phyloP scores from a whole-genome alignment of 2,888 invertebrate species.

The Acrocyrtus sp. region DNA sequence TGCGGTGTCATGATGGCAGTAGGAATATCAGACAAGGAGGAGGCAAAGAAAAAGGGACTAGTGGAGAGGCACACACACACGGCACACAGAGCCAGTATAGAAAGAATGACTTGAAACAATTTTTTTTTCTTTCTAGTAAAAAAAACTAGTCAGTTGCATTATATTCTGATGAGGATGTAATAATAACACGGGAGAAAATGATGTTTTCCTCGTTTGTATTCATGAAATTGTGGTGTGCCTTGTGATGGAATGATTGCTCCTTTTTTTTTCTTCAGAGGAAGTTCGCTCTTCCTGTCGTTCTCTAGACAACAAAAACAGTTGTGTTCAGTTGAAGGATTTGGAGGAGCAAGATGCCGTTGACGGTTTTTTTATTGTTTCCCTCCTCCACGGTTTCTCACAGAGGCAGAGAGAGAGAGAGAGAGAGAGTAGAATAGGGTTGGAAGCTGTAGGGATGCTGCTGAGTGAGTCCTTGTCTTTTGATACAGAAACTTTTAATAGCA shows the following conservation, averaged over 20 bases:
- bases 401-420: no score
- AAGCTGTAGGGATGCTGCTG: no score
- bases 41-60: constrained; percentile 22
- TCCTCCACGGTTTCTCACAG: no score
- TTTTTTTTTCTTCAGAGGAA: constrained; percentile 49
- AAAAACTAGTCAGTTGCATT: not conserved
- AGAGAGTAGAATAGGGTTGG: no score
- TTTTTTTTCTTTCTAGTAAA: constrained; percentile 1
- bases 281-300: constrained; percentile 56
- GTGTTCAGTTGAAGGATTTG: no score
- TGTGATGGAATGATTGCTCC: constrained; percentile 6
- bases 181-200: constrained; percentile 21
- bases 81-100: no score
- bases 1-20: constrained; percentile 40
- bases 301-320: constrained; percentile 27
- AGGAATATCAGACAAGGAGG: constrained; percentile 24
- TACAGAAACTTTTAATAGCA: no score
- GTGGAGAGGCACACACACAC: no score
- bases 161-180: not conserved
- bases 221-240: not conserved
- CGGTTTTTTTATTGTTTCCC: no score
- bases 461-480: no score
- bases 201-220: constrained; percentile 26
- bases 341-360: not conserved
- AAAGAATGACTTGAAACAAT: constrained; percentile 13